Conservation (phyloP, 2,888 invertebrate species). For the Stenolophus ochropezus region DNA sequence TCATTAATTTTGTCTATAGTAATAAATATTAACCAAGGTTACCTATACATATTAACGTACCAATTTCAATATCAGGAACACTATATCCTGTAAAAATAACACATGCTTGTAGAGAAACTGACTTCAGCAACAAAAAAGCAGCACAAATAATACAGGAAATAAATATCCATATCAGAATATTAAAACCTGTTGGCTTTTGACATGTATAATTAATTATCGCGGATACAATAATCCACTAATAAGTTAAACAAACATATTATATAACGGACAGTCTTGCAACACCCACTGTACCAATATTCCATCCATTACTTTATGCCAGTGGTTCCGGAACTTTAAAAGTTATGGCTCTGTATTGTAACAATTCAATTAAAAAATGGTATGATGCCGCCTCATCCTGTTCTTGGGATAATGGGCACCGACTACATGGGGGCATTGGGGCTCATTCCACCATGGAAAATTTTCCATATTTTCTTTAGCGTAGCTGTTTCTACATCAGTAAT, state of each 20-base stretch:
- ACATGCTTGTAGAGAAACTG: background rate
- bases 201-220: conserved; percentile 9
- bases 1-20: background rate
- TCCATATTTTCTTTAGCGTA: too few relatives aligned
- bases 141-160: background rate
- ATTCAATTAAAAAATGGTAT: too few relatives aligned
- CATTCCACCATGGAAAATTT: too few relatives aligned
- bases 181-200: background rate
- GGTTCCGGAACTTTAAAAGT: background rate
- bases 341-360: background rate
- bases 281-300: conserved; percentile 7
- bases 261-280: conserved; percentile 17
- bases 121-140: background rate
- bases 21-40: background rate
- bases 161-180: background rate
- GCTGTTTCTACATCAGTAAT: too few relatives aligned
- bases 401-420: too few relatives aligned
- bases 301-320: background rate
- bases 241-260: conserved; percentile 25
- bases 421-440: too few relatives aligned
- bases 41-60: background rate
- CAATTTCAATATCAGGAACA: background rate
- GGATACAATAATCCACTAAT: conserved; percentile 26
- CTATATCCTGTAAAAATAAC: background rate
- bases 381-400: too few relatives aligned